phyloP scores from a whole-genome alignment of 2,113 vertebrate genomes.

The Tor tambroides region DNA sequence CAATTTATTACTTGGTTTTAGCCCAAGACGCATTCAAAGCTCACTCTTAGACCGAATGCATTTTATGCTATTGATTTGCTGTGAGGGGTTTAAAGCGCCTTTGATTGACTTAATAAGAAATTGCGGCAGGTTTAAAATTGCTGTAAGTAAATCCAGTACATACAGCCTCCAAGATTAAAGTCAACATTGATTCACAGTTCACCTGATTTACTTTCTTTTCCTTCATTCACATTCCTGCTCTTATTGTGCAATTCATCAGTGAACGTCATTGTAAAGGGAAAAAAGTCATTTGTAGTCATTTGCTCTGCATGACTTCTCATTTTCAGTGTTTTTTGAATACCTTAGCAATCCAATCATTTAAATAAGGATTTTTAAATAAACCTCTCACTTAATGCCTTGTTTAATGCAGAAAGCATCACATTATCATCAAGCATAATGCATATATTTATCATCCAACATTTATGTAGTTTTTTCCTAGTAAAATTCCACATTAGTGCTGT shows the following conservation, averaged over 20 bases:
- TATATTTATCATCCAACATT: no score
- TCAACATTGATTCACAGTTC: background rate
- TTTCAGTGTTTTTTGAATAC: background rate
- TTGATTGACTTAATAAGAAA: slow-evolving; percentile 27
- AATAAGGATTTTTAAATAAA: background rate
- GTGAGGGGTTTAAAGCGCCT: background rate
- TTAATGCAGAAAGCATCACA: background rate
- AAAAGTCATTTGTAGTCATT: background rate
- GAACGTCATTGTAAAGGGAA: background rate
- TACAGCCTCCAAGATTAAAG: background rate
- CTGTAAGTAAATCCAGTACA: slow-evolving; percentile 10
- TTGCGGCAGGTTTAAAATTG: background rate
- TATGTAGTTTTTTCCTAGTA: no score
- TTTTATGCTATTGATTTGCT: slow-evolving; percentile 34
- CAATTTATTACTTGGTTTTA: slow-evolving; percentile 31
- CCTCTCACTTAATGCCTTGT: background rate
- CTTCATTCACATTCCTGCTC: background rate
- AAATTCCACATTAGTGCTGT: no score
- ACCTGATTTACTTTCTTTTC: background rate
- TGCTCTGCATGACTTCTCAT: background rate
- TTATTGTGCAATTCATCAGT: background rate
- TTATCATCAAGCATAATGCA: no score
- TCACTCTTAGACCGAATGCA: background rate
- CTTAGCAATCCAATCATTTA: background rate
- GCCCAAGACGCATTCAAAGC: background rate